Evolutionary conservation across 2,888 invertebrate genomes (phyloP).

Genomic region (Clanis bilineata): DNA sequence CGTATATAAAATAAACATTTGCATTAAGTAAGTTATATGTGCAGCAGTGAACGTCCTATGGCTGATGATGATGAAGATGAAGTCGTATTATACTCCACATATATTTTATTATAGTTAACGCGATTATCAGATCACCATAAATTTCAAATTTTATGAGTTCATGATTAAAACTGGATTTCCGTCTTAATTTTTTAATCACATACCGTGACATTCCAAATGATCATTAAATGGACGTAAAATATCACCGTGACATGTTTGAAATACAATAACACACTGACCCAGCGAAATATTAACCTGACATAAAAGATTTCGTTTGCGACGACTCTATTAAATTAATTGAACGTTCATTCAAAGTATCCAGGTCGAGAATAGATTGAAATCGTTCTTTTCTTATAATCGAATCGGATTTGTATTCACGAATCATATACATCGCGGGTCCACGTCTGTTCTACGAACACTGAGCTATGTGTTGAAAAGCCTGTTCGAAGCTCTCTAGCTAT

Average conservation of each 20-base stretch:
- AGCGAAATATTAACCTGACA: neutral
- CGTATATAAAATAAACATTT: too few relatives aligned
- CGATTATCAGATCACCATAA: neutral
- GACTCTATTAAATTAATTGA: neutral
- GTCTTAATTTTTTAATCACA: neutral
- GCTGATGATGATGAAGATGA: too few relatives aligned
- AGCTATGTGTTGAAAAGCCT: conserved; percentile 21
- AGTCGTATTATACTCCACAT: neutral
- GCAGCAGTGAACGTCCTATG: too few relatives aligned
- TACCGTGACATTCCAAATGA: neutral
- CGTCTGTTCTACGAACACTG: conserved; percentile 35
- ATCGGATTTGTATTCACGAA: conserved; percentile 32
- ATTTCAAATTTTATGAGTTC: neutral
- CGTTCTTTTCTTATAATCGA: conserved; percentile 23
- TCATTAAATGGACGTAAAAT: neutral
- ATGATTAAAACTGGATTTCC: neutral
- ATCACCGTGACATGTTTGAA: neutral
- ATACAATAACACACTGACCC: neutral
- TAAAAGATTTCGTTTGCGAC: neutral
- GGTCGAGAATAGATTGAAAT: neutral
- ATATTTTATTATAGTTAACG: neutral
- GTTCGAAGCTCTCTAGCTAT: conserved; percentile 21
- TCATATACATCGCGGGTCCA: conserved; percentile 26
- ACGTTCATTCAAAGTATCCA: neutral
- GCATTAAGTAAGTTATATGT: too few relatives aligned